Evolutionary conservation across 2,113 vertebrate species (phyloP), one percentile per base, ranked within the genome.

Genomic region (Toxotes jaculatrix): DNA sequence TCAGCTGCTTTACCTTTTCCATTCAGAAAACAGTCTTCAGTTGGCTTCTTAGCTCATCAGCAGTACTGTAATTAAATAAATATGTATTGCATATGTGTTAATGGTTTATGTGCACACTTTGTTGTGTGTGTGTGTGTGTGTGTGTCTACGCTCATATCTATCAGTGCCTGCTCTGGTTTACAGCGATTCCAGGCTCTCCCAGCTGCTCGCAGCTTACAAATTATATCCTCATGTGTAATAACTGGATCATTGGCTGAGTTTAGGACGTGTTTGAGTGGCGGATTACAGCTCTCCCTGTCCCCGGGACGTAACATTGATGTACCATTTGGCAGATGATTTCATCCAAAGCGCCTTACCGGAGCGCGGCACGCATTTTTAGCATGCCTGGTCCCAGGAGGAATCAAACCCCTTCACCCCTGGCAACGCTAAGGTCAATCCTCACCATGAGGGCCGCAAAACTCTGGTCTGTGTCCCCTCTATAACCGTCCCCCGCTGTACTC

Each of bases 241-340:
- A 85, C 76, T 43, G 82, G 74, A 80, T 87, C 49, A 59, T 72
- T 87, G 86, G 79, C 87, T 7, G 85, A 82, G 72, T 78, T 84
- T 53, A 43, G 84, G 79, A 77, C 4, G 0, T 55, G 84, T 89
- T 88, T 65, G 73, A 80, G 79, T 64, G 89, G 71, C 16, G 70
- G 87, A 89, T 88, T 82, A 72, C 47, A 17, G 68, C 74, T 55
- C 65, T 66, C 31, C 53, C 32, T 34, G 64, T 80, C 73, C 68
- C 81, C 16, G 16, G 43, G 27, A 87, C 12, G 13, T 57, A 47
- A 82, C 74, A 71, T 32, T 12, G 40, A 79, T 75, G 73, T 53
- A 57, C 66, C 82, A 83, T 85, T 83, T 88, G 73, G 79, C 79
- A 47, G 75, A 45, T 16, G 27, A 40, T 72, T 87, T 78, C 36